phyloP scores from a whole-genome alignment of 2,797 vertebrate genomes.

The Sebastiscus albofasciatus region DNA sequence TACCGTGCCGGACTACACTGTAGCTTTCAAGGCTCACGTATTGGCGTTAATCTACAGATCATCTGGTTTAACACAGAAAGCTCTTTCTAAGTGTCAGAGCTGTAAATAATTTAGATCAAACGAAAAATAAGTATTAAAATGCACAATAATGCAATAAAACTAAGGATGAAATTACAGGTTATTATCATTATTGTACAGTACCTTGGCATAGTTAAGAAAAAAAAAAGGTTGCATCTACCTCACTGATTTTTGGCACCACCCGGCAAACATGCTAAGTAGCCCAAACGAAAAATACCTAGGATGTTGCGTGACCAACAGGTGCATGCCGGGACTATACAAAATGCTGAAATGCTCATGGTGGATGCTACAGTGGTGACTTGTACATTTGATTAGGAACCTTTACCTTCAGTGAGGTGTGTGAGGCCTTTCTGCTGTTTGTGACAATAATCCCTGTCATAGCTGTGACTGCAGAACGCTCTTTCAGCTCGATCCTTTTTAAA shows the following conservation, averaged over 20 bases:
- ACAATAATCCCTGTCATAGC: not conserved
- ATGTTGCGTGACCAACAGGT: not conserved
- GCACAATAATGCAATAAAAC: not conserved
- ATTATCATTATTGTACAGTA: not conserved
- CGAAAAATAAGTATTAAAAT: constrained; percentile 12
- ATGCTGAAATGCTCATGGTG: not conserved
- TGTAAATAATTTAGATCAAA: constrained; percentile 45
- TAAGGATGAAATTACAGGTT: not conserved
- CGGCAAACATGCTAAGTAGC: not conserved
- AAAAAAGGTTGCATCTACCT: not conserved
- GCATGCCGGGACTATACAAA: not conserved
- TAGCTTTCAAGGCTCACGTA: constrained; percentile 20
- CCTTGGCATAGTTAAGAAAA: not conserved
- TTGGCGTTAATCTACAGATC: constrained; percentile 63
- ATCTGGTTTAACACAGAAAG: constrained; percentile 53
- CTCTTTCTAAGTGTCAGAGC: constrained; percentile 47
- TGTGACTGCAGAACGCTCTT: not conserved
- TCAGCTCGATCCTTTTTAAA: not conserved
- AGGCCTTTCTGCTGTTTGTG: not conserved
- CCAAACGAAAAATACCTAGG: not conserved
- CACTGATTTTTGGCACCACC: too few species aligned
- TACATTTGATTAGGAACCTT: too few species aligned
- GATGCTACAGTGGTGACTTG: not conserved
- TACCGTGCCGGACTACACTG: not conserved
- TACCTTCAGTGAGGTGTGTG: not conserved